Conservation (phyloP, 1,140 invertebrate genomes). For the Zaprionus inermis region DNA sequence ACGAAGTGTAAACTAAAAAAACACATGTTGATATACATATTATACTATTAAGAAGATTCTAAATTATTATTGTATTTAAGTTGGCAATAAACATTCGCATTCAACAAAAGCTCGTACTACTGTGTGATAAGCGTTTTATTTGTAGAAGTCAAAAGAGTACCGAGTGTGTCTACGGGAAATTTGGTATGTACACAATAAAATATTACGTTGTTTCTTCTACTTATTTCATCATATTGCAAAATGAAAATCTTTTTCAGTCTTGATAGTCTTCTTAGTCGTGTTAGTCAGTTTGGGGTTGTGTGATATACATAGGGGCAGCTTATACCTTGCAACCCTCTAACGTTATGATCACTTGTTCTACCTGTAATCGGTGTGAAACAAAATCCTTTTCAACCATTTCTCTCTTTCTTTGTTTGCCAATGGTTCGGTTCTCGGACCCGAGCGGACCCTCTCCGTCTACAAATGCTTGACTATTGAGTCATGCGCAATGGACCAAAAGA, state of each 20-base stretch:
- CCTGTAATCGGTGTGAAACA: slow-evolving; percentile 31
- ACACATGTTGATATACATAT: slow-evolving; percentile 38
- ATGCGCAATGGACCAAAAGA: slow-evolving; percentile 75
- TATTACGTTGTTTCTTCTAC: background rate
- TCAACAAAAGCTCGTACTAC: slow-evolving; percentile 14
- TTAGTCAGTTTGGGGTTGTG: no score
- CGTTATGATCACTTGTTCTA: slow-evolving; percentile 4
- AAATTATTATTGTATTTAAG: slow-evolving; percentile 36
- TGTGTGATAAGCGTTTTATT: background rate
- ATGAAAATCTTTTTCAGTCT: background rate
- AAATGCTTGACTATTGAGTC: slow-evolving; percentile 63
- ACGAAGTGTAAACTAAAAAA: slow-evolving; percentile 23
- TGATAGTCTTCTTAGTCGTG: no score
- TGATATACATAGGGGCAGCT: no score
- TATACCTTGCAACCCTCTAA: background rate
- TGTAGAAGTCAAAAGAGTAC: background rate
- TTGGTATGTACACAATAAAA: background rate
- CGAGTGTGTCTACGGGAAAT: background rate
- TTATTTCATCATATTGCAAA: background rate
- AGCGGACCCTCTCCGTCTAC: slow-evolving; percentile 61
- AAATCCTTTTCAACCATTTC: slow-evolving; percentile 28
- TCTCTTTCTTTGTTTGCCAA: slow-evolving; percentile 44
- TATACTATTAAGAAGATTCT: slow-evolving; percentile 40
- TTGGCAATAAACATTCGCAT: slow-evolving; percentile 42
- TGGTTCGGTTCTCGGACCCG: background rate